Percentiles rank a stretch among this genome's conserved stretches.
phyloP scores from a whole-genome alignment of 2,113 vertebrate genomes.

The Promerops cafer region DNA sequence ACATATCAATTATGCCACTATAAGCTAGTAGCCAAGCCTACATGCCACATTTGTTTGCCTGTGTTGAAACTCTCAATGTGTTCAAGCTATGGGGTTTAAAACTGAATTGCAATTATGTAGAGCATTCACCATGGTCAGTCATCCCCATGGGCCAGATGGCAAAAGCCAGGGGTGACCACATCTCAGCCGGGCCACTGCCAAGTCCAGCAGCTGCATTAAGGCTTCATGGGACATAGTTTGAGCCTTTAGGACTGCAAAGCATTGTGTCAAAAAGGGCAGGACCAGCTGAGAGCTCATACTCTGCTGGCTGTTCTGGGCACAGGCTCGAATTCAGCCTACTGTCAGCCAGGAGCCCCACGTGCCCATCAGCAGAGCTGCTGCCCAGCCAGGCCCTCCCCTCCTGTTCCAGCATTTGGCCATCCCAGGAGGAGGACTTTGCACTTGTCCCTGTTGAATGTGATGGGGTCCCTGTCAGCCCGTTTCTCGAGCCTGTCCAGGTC shows the following conservation, averaged over 20 bases:
- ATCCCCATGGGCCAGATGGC: fast-evolving
- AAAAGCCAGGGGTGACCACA: not conserved
- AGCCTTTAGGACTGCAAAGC: not conserved
- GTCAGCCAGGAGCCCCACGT: not conserved
- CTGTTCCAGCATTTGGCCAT: not conserved
- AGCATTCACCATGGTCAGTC: fast-evolving
- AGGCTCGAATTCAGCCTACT: not conserved
- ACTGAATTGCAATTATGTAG: not conserved
- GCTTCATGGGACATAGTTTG: not conserved
- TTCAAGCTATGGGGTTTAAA: not conserved
- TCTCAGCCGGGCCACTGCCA: not conserved
- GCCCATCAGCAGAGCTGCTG: not conserved
- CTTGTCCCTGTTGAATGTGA: not conserved
- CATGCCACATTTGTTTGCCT: not conserved
- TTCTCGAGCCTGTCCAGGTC: not conserved
- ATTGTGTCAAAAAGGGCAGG: not conserved
- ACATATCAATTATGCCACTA: not conserved
- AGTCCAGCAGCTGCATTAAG: not conserved
- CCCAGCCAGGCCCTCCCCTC: not conserved
- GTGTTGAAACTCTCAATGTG: not conserved
- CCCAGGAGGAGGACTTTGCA: not conserved
- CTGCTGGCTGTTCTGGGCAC: not conserved
- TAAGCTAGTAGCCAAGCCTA: not conserved
- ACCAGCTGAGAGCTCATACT: not conserved
- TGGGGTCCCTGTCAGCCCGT: not conserved